A percentile compares a stretch with the other conserved stretches of the same genome.
Conservation (phyloP, 1,140 invertebrate genomes). For the Anoplophora glabripennis region DNA sequence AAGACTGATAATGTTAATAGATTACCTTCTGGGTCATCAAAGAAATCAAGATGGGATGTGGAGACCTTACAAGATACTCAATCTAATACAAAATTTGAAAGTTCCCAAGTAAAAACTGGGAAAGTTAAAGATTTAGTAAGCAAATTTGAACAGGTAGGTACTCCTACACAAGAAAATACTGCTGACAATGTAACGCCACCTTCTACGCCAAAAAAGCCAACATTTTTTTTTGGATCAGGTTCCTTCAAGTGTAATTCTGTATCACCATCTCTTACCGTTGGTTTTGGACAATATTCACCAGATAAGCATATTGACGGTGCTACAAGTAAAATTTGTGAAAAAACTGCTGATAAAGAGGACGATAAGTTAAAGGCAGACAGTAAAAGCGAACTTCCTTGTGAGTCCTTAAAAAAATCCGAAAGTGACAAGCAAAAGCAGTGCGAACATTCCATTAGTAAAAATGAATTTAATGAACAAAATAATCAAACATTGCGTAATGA, state of each 20-base stretch:
- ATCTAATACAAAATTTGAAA: too few relatives aligned
- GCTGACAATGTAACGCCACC: background rate
- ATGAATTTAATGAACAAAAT: background rate
- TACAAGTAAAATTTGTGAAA: background rate
- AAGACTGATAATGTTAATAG: slow-evolving; percentile 27
- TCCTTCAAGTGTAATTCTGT: background rate
- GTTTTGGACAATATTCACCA: slow-evolving; percentile 2
- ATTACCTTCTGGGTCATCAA: slow-evolving; percentile 30
- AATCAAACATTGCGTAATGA: slow-evolving; percentile 19
- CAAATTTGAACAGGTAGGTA: slow-evolving; percentile 3
- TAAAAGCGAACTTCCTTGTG: too few relatives aligned
- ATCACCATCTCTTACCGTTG: slow-evolving; percentile 3
- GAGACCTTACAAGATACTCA: slow-evolving; percentile 38
- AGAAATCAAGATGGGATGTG: slow-evolving; percentile 55
- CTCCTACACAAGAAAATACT: too few relatives aligned
- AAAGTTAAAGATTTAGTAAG: slow-evolving; percentile 2
- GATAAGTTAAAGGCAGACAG: background rate
- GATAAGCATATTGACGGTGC: background rate
- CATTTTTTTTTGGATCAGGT: slow-evolving; percentile 52
- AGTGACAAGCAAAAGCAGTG: background rate
- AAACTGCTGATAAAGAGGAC: background rate
- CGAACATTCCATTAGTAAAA: slow-evolving; percentile 3
- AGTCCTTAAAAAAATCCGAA: background rate
- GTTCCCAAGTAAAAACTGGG: background rate
- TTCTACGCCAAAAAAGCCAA: slow-evolving; percentile 42